Base-by-base conservation (phyloP, 2,888 invertebrate genomes). In the Chirona hameri region DNA sequence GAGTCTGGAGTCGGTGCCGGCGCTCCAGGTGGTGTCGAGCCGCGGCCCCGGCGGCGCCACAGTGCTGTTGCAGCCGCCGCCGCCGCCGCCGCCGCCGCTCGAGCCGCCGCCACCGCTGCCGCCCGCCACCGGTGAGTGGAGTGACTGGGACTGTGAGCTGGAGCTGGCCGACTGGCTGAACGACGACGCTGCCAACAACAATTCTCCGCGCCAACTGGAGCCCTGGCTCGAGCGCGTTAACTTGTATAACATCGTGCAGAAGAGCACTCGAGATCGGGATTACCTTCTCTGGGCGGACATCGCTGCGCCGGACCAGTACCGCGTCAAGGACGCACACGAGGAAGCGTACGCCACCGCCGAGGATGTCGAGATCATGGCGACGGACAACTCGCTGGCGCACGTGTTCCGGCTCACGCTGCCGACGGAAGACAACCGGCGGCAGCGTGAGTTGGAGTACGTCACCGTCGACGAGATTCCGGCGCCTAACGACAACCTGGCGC, bases 311-410 rank as follows among this genome's bases (percentile, higher is more conserved):
- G 72, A 72, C 39, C 72, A 21, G 72, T 72, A 39, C 21, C 18
- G 10, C 31, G 39, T 31, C 21, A 72, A 39, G 39, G 31, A 72
- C 84, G 80, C 57, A 46, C 48, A n/a, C 18, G 57, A 81, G 88
- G 81, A 89, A 95, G 96, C 97, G 93, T 86, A 94, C 93, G 87
- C 93, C 91, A 87, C 92, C 93, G 87, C 94, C 92, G 87, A 93
- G 92, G 87, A 90, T 95, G 83, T 91, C 95, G 85, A 92, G 93
- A 90, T 95, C 95, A 95, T 95, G 95, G 83, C 95, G 95, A 52
- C n/a, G 3, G 72, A 72, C 5, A 72, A 31, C 21, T 7, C 72
- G 0, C 21, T 31, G 7, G 7, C 39, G 72, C 39, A 5, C 18
- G 39, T 39, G 21, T 39, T 72, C 9, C 12, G 39, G 18, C 21